Evolutionary conservation across 1,140 invertebrate species (phyloP), one percentile per base, ranked within the genome.

Genomic region (Drosophila fuyamai): DNA sequence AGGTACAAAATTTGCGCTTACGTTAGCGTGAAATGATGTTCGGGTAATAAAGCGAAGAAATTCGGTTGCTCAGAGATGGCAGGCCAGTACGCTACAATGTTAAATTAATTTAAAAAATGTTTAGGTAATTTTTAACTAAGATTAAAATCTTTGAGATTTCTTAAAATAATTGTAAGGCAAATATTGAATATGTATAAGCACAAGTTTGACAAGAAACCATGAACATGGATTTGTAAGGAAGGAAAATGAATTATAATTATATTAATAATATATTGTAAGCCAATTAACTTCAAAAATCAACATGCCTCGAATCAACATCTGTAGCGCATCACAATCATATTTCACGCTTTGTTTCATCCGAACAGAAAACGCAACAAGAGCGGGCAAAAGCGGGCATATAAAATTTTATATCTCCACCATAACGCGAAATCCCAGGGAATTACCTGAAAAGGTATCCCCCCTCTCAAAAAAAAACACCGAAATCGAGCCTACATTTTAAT

Each of bases 21-120:
- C 68, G 72, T 76, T 80, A 89, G 84, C 84, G 80, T 88, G 84
- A 88, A 88, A 88, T 83, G 85, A 88, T 80, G 84, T 77, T 77
- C 53, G 66, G 72, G 77, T 81, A 89, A 88, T 89, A 89, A 88
- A 84, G 76, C 76, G 60, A 46, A 41, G 13, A 32, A 32, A 23
- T 43, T 78, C 40, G n/a, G 35, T 36, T 51, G 44, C 63, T 58
- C 53, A 14, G 16, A 48, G 36, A 55, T 29, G 43, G 51, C 36
- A 14, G 46, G 12, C 35, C 48, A 48, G 16, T 86, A 38, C 67
- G 35, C 79, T 83, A n/a, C 13, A 29, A 13, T 32, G 0, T 0
- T 0, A 38, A 38, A 38, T 10, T 38, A 0, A 10, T 38, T 38
- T 38, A 5, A 38, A 12, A 38, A 1, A 38, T 38, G 1, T 13